Percentiles rank a stretch among this genome's conserved stretches.
Evolutionary conservation across 1,140 invertebrate genomes (phyloP).

Genomic region (Psilanteris sp.): DNA sequence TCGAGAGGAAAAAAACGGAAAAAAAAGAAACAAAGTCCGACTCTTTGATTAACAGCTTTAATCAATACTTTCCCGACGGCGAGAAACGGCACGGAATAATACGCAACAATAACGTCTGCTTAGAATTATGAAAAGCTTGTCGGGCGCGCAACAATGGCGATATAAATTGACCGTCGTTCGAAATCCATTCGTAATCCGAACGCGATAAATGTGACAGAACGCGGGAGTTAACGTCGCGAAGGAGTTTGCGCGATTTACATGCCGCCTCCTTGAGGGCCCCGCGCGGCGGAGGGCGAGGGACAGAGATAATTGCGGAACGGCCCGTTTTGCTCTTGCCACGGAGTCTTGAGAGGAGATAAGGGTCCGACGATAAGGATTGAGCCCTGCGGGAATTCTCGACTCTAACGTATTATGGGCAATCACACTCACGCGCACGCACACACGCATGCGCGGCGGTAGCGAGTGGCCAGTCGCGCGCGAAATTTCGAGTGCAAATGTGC

Average conservation of each 20-base stretch:
- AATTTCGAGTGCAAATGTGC: constrained; percentile 36
- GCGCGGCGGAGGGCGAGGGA: constrained; percentile 36
- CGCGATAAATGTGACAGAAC: constrained; percentile 58
- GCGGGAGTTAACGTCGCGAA: constrained; percentile 55
- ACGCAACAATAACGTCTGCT: constrained; percentile 4
- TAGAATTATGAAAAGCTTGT: constrained; percentile 6
- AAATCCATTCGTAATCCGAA: constrained; percentile 56
- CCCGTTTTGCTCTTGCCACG: constrained; percentile 72
- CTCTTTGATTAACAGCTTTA: constrained; percentile 2
- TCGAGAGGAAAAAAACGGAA: too few species aligned
- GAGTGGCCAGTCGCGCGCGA: constrained; percentile 1
- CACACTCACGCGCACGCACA: constrained; percentile 13
- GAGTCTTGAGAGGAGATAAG: constrained; percentile 75
- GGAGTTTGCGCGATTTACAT: constrained; percentile 50
- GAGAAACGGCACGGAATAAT: neutral
- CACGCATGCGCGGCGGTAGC: constrained; percentile 19
- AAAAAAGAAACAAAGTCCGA: too few species aligned
- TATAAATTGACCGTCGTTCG: constrained; percentile 43
- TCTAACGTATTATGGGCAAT: constrained; percentile 65
- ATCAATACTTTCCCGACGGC: constrained; percentile 8
- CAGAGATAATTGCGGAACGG: constrained; percentile 75
- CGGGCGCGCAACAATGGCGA: constrained; percentile 34
- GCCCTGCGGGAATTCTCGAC: constrained; percentile 74
- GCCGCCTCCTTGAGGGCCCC: constrained; percentile 14
- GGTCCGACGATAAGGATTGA: constrained; percentile 70